A percentile compares a stretch with the other conserved stretches of the same genome.
Conservation (phyloP, 2,113 vertebrate species). For the Gadus chalcogrammus region DNA sequence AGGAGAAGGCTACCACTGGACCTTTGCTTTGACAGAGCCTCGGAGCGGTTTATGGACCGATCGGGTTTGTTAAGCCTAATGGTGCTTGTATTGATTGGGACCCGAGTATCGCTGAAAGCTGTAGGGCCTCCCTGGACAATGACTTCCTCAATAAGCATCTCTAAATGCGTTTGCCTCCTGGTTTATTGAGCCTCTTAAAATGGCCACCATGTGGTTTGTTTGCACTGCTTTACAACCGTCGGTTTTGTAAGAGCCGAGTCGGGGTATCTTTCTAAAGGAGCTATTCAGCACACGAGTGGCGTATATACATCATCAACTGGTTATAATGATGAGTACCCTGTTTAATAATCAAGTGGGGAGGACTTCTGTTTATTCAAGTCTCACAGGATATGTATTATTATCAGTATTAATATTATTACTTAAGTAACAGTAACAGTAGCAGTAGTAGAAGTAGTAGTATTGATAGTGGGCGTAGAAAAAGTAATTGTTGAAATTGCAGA, state of each 20-base stretch:
- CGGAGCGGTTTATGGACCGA: conserved; percentile 53
- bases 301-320: conserved; percentile 6
- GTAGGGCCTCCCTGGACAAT: conserved; percentile 54
- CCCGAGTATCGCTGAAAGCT: conserved; percentile 53
- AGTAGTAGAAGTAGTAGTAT: too few species aligned
- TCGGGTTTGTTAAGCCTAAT: conserved; percentile 74
- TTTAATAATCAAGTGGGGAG: too few species aligned
- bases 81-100: conserved; percentile 71
- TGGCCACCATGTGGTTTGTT: conserved; percentile 48
- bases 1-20: too few species aligned
- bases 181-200: conserved; percentile 62
- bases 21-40: conserved; percentile 31
- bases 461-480: too few species aligned
- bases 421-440: too few species aligned
- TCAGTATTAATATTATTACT: too few species aligned
- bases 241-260: conserved; percentile 46
- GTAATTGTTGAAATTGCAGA: too few species aligned
- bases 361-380: too few species aligned
- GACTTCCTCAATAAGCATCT: conserved; percentile 53
- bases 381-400: background rate
- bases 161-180: conserved; percentile 54
- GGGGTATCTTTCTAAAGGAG: conserved; percentile 19
- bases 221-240: conserved; percentile 41
- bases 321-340: too few species aligned
- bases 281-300: conserved; percentile 14